Percentiles rank a stretch among this genome's conserved stretches.
Conservation (phyloP, 2,888 invertebrate genomes). For the Biston betularia region DNA sequence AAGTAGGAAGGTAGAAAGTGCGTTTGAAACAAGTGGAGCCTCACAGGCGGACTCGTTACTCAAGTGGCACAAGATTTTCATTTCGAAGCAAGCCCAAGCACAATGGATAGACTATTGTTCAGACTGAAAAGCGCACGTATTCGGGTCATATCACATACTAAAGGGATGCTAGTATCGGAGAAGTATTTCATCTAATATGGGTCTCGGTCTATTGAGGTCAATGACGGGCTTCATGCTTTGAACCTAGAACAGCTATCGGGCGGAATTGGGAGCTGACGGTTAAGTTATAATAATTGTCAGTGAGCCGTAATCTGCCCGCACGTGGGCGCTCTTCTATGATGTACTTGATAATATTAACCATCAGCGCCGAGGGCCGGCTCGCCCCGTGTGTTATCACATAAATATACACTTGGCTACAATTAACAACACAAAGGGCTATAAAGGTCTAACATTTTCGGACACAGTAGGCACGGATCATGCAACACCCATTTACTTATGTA, state of each 20-base stretch:
- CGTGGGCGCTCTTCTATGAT: conserved; percentile 43
- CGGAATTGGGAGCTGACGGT: conserved; percentile 76
- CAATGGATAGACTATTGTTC: conserved; percentile 69
- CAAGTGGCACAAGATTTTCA: conserved; percentile 66
- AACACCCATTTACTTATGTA: conserved; percentile 79
- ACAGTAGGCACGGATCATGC: conserved; percentile 85
- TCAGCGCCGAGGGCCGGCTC: conserved; percentile 72
- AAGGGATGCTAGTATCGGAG: conserved; percentile 67
- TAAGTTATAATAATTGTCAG: conserved; percentile 52
- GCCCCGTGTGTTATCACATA: conserved; percentile 64
- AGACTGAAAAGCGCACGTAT: conserved; percentile 74
- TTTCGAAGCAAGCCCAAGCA: conserved; percentile 84
- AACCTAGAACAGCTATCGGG: conserved; percentile 71
- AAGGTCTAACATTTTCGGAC: conserved; percentile 81
- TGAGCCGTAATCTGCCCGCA: conserved; percentile 29
- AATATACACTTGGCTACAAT: conserved; percentile 76
- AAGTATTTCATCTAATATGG: conserved; percentile 71
- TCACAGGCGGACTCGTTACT: conserved; percentile 62
- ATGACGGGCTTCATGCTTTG: conserved; percentile 81
- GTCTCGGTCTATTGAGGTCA: conserved; percentile 66
- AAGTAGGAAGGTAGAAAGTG: conserved; percentile 70
- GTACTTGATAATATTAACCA: conserved; percentile 67
- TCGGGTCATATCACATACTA: conserved; percentile 71
- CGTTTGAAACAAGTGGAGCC: conserved; percentile 70
- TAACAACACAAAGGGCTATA: conserved; percentile 84